Evolutionary conservation across 23 tunicate species (phyloP).

Genomic region (Oikopleura vanhoeffeni): DNA sequence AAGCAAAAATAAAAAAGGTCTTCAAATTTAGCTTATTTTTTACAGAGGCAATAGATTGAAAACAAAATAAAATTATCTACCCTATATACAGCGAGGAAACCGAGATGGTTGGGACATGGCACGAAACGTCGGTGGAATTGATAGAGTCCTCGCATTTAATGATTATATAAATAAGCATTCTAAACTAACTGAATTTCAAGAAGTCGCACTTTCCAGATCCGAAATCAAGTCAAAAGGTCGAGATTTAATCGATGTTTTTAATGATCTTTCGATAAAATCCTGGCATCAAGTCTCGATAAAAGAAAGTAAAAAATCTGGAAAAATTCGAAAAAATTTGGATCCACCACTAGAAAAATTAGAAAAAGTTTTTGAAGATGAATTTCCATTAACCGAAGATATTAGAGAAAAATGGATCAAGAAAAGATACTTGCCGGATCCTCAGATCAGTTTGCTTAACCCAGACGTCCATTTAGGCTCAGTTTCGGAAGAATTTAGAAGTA

Average conservation of each 20-base stretch:
- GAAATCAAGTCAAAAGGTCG: background rate
- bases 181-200: background rate
- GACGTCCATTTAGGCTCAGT: constrained; percentile 46
- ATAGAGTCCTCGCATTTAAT: background rate
- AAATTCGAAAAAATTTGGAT: background rate
- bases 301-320: background rate
- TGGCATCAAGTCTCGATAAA: constrained; percentile 9
- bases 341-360: background rate
- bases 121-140: constrained; percentile 10
- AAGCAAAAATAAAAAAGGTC: no score
- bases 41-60: no score
- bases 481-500: constrained; percentile 31
- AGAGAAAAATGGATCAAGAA: background rate
- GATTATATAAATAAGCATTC: background rate
- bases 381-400: background rate
- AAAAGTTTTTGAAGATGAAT: background rate
- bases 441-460: constrained; percentile 29
- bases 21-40: no score
- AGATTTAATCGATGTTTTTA: background rate
- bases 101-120: background rate
- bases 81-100: background rate
- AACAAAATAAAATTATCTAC: no score
- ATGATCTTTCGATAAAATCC: background rate
- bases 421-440: constrained; percentile 26
- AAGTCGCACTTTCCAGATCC: no score